Base-by-base conservation (phyloP, 2,113 vertebrate species). In the Chrysochloris asiatica region DNA sequence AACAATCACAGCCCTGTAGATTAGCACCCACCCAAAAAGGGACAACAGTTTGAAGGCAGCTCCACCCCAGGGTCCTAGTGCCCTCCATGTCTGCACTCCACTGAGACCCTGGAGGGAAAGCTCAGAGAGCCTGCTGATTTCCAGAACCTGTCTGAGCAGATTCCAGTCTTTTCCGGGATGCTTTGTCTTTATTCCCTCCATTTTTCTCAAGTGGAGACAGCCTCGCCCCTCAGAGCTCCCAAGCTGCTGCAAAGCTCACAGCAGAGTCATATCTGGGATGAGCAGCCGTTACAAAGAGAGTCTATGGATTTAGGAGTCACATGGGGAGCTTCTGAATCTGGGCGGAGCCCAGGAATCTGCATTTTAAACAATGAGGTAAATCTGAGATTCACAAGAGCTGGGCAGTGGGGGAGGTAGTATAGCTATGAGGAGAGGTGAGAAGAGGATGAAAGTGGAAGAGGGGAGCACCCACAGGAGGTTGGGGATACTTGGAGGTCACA, bases 131-230 rank as follows among this genome's bases (percentile, higher is more conserved):
- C 73, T 17, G 6, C 26, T 9, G 16, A 28, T 61, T 89, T 89
- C 47, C 43, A 88, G 88, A 96, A 94, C 90, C 83, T 83, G 88
- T 94, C 79, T 36, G 92, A 95, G 90, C 79, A 92, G 90, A 95
- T 94, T 91, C 93, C 93, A 84, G 87, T 80, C 80, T 89, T 80
- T 88, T 69, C 83, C 92, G 79, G 26, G 69, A n/a, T 11, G 50
- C 86, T 95, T 86, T 92, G 86, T 92, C 63, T 88, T 75, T 81
- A 78, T 76, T 88, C 59, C 75, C 85, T 88, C 71, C 76, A 52
- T 65, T 65, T 93, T 89, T 81, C 77, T 52, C 17, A 26, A 83
- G 73, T 59, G 52, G n/a, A 86, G 79, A 72, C 69, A 83, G 76
- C 43, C 81, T 47, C 16, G 12, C 61, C 88, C 83, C 69, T 78